Evolutionary conservation across 2,888 invertebrate species (phyloP).

Genomic region (Lottia scabra): DNA sequence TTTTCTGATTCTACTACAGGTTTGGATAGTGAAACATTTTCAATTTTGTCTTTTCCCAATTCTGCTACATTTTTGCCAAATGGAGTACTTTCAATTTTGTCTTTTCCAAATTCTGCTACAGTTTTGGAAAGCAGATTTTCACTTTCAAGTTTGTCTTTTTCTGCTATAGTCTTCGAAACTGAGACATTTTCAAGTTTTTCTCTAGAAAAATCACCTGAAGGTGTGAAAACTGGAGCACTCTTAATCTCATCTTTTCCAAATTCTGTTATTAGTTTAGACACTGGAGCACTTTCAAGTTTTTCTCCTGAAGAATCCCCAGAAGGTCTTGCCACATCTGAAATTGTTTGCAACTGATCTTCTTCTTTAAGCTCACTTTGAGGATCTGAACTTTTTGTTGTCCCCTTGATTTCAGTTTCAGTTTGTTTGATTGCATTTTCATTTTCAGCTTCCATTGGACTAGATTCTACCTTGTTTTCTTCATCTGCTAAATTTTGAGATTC

Average conservation of each 20-base stretch:
- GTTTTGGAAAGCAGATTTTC: not conserved
- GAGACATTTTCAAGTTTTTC: not conserved
- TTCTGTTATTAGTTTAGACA: not conserved
- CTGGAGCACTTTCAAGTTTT: not conserved
- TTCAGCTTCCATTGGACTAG: not conserved
- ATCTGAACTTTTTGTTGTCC: not conserved
- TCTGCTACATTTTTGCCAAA: not conserved
- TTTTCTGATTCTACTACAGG: not conserved
- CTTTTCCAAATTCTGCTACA: not conserved
- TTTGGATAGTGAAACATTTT: not conserved
- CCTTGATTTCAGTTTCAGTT: not conserved
- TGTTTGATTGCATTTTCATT: not conserved
- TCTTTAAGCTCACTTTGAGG: no score
- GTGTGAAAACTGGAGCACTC: not conserved
- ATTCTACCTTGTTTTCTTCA: not conserved
- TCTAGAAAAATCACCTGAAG: no score
- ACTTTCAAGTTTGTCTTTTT: not conserved
- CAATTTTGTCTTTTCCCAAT: not conserved
- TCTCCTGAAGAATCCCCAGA: no score
- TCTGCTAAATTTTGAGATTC: not conserved
- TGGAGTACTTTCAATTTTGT: no score
- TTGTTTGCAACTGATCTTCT: no score
- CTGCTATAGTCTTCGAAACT: not conserved
- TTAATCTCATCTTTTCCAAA: no score
- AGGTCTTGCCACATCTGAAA: no score